A percentile compares a stretch with the other conserved stretches of the same genome.
Conservation (phyloP, 2,113 vertebrate species). For the Cricetomys ansorgei region DNA sequence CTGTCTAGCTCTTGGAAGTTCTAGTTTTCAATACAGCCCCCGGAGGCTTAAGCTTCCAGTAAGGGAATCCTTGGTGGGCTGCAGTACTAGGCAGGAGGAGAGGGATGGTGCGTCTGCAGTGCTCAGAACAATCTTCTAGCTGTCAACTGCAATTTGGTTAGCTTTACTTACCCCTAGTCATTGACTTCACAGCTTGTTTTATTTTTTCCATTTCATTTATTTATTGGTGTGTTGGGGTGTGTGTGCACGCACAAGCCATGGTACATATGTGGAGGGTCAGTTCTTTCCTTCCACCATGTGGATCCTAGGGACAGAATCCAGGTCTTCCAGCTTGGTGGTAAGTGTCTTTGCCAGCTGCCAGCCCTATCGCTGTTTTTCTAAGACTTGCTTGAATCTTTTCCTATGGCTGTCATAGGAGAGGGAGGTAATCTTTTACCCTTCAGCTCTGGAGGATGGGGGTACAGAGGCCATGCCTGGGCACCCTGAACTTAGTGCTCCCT, state of each 20-base stretch:
- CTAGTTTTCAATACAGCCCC: not conserved
- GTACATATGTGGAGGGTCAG: too few species aligned
- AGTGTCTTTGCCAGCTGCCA: not conserved
- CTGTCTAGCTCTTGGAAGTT: not conserved
- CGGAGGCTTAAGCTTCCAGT: not conserved
- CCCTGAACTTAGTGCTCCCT: not conserved
- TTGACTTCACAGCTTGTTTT: not conserved
- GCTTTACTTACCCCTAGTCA: not conserved
- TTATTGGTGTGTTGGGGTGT: not conserved
- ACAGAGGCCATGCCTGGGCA: not conserved
- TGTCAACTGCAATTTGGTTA: too few species aligned
- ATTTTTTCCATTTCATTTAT: not conserved
- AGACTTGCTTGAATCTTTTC: not conserved
- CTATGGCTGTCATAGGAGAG: not conserved
- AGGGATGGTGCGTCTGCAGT: rapidly evolving
- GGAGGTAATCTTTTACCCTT: not conserved
- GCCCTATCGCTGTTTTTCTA: not conserved
- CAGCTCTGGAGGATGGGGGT: not conserved
- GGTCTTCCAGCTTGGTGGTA: not conserved
- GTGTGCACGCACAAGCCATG: not conserved
- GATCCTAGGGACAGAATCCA: not conserved
- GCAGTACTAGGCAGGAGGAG: not conserved
- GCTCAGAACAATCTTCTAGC: not conserved
- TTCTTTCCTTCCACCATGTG: not conserved
- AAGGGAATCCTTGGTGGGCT: not conserved